phyloP scores from a whole-genome alignment of 2,888 invertebrate species.

The Perithous albicinctus region DNA sequence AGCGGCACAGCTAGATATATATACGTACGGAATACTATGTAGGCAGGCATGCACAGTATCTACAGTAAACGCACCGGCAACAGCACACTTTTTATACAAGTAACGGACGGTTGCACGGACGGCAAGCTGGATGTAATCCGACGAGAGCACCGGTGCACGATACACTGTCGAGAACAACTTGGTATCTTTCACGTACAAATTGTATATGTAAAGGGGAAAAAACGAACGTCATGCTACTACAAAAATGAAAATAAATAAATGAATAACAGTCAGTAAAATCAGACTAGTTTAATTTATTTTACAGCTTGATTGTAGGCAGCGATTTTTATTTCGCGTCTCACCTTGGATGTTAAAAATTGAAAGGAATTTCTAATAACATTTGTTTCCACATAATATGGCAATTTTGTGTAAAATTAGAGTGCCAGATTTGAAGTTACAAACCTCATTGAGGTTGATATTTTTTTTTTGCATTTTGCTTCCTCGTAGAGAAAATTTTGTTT shows the following conservation, averaged over 20 bases:
- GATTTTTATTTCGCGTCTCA: no score
- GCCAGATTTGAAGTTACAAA: no score
- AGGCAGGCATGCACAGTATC: slow-evolving; percentile 34
- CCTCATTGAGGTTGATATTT: no score
- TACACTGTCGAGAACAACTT: slow-evolving; percentile 28
- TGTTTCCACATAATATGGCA: no score
- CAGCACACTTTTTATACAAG: slow-evolving; percentile 42
- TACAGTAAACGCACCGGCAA: slow-evolving; percentile 41
- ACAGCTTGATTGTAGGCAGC: neutral
- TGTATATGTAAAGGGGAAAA: slow-evolving; percentile 16
- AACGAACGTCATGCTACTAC: neutral
- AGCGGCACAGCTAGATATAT: slow-evolving; percentile 43
- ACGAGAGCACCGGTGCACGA: neutral
- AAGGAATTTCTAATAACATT: no score
- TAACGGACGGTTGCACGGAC: slow-evolving; percentile 54
- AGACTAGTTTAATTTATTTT: no score
- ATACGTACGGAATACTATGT: slow-evolving; percentile 22
- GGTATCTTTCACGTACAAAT: slow-evolving; percentile 37
- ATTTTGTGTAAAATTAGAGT: no score
- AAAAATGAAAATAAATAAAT: neutral
- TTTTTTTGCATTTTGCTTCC: no score
- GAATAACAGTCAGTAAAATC: no score
- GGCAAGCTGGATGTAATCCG: slow-evolving; percentile 41
- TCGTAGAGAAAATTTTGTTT: no score
- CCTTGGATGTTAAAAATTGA: no score